Base-by-base conservation (phyloP, 53 echinoderm and acorn worm species). In the Antedon mediterranea region DNA sequence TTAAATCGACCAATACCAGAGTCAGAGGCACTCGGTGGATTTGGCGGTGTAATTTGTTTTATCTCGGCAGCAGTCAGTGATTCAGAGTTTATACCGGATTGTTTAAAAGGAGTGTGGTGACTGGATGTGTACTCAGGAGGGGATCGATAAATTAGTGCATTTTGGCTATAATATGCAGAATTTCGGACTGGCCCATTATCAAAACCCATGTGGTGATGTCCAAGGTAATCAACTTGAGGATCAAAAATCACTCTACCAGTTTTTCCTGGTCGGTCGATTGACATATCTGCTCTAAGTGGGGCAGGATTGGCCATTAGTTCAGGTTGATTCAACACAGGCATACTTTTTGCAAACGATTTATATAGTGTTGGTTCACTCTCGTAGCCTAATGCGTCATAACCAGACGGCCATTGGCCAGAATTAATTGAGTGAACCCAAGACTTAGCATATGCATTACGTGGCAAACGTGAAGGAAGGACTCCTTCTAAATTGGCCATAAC, bases 401-500 rank as follows among this genome's bases (percentile, higher is more conserved):
- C 57, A 57, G 57, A 15, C 23, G 57, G 57, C 57, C 57, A 57
- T 23, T 57, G 57, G 7, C 57, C 57, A 9, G 57, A 57, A 26
- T 57, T 57, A 57, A 57, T 57, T 57, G 57, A 57, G 57, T 57
- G 57, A 57, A 57, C 57, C 57, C 57, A 57, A 6, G 57, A 57
- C 23, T 57, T 57, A 11, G 57, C 57, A 57, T 57, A 57, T 57
- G 57, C 57, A 57, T 57, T 57, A 23, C 57, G 57, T 57, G 57
- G 57, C 3, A 57, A 57, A 26, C 57, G 57, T 57, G 57, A 57
- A 15, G 57, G 57, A 3, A 57, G 20, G 20, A 18, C 57, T 13
- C 11, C 57, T 57, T 57, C 57, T 11, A 57, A 57, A 57, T 57
- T 76, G 18, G 76, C 76, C 71, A 57, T 75, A 42, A 34, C 83